phyloP scores from a whole-genome alignment of 2,888 invertebrate genomes.

The Hydroisotoma schaefferi region DNA sequence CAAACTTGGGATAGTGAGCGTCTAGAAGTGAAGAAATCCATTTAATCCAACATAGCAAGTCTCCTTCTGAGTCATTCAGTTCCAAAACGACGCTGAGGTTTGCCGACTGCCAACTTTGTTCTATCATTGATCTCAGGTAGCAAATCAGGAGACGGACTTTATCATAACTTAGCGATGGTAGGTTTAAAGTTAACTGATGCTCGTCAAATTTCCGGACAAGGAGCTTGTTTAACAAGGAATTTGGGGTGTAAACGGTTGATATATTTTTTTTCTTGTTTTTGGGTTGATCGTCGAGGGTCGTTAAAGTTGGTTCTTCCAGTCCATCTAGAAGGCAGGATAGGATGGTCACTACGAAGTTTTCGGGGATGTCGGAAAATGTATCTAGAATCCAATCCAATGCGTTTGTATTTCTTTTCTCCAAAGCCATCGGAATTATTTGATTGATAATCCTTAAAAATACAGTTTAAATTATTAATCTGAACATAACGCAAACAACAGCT shows the following conservation, averaged over 20 bases:
- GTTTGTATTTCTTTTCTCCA: slow-evolving; percentile 25
- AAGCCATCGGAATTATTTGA: slow-evolving; percentile 37
- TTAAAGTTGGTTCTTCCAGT: neutral
- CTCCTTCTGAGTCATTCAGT: neutral
- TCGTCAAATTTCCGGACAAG: slow-evolving; percentile 36
- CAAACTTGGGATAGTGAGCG: slow-evolving; percentile 43
- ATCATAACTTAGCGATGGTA: slow-evolving; percentile 29
- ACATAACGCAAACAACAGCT: slow-evolving; percentile 1
- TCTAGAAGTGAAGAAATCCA: slow-evolving; percentile 41
- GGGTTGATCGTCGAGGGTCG: too few species aligned
- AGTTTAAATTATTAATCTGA: slow-evolving; percentile 1
- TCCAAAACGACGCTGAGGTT: neutral
- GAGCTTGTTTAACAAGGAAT: slow-evolving; percentile 20
- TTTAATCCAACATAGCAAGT: slow-evolving; percentile 25
- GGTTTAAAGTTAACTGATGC: slow-evolving; percentile 16
- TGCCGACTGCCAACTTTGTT: slow-evolving; percentile 2
- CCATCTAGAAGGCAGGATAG: slow-evolving; percentile 14
- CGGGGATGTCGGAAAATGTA: slow-evolving; percentile 42
- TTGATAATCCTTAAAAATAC: slow-evolving; percentile 37
- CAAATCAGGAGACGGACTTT: slow-evolving; percentile 10
- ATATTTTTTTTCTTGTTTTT: too few species aligned
- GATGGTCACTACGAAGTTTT: slow-evolving; percentile 29
- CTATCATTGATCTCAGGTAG: slow-evolving; percentile 20
- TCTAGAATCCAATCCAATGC: slow-evolving; percentile 39
- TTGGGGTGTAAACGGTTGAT: neutral